Evolutionary conservation across 2,113 vertebrate genomes (phyloP).

Genomic region (Calonectris borealis): DNA sequence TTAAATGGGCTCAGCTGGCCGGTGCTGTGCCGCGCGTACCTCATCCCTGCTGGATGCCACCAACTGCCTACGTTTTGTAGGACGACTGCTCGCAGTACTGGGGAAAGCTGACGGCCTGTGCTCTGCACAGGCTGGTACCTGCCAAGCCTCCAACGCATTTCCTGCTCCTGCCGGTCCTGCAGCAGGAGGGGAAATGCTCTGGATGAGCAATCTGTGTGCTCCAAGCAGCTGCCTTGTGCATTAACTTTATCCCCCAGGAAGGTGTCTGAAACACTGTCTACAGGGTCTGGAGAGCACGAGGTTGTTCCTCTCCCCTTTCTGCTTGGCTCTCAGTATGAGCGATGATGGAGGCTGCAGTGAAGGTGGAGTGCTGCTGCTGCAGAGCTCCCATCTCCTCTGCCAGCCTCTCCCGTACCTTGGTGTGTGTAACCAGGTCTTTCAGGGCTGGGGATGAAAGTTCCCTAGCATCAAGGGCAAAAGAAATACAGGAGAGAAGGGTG

Average conservation of each 20-base stretch:
- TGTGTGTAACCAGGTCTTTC: background rate
- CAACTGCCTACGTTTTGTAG: fast-evolving
- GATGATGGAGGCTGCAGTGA: fast-evolving
- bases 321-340: background rate
- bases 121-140: background rate
- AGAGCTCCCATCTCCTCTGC: background rate
- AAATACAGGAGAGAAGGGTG: background rate
- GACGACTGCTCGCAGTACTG: background rate
- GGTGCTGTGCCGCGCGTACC: fast-evolving
- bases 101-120: background rate
- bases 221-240: background rate
- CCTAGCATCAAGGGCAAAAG: background rate
- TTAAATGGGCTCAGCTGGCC: background rate
- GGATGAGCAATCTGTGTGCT: background rate
- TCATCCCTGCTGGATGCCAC: background rate
- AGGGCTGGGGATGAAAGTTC: background rate
- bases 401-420: background rate
- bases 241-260: background rate
- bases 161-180: fast-evolving
- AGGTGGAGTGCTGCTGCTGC: background rate
- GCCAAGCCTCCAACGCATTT: fast-evolving
- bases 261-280: background rate
- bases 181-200: background rate
- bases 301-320: background rate
- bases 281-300: background rate